Evolutionary conservation across 1,140 invertebrate genomes (phyloP).

Genomic region (Helicoverpa armigera): DNA sequence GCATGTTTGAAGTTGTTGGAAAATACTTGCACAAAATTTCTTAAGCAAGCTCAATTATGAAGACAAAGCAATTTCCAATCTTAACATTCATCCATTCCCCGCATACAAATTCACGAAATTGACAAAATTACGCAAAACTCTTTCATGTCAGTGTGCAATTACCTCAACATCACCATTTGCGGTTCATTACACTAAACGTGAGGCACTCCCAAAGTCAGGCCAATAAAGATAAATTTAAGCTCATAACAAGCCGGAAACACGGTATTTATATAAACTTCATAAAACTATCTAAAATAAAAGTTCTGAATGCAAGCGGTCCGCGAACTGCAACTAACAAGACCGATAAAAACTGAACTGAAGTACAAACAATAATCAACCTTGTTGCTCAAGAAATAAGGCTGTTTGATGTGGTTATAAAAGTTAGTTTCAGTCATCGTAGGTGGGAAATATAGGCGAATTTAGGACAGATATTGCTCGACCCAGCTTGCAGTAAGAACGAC

Average conservation of each 20-base stretch:
- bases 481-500: slow-evolving; percentile 52
- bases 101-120: not conserved
- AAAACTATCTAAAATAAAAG: slow-evolving; percentile 52
- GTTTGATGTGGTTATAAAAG: not conserved
- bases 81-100: not conserved
- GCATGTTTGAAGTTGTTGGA: not conserved
- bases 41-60: not conserved
- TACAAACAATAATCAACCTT: slow-evolving; percentile 47
- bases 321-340: slow-evolving; percentile 51
- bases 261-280: slow-evolving; percentile 44
- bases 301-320: slow-evolving; percentile 46
- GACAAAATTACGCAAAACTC: not conserved
- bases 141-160: slow-evolving; percentile 18
- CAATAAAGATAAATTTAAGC: slow-evolving; percentile 37
- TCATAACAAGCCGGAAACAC: slow-evolving; percentile 30
- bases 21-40: not conserved
- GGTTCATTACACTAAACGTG: slow-evolving; percentile 14
- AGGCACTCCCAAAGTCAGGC: slow-evolving; percentile 13
- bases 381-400: slow-evolving; percentile 24
- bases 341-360: not conserved
- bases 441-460: slow-evolving; percentile 53
- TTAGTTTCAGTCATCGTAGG: slow-evolving; percentile 48
- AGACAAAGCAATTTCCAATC: not conserved
- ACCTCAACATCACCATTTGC: not conserved
- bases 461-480: slow-evolving; percentile 53